These are phyloP conservation scores for Miichthys miiuy DNA, from an alignment of 2,797 vertebrate species.

Conservation along the genomic window DNA sequence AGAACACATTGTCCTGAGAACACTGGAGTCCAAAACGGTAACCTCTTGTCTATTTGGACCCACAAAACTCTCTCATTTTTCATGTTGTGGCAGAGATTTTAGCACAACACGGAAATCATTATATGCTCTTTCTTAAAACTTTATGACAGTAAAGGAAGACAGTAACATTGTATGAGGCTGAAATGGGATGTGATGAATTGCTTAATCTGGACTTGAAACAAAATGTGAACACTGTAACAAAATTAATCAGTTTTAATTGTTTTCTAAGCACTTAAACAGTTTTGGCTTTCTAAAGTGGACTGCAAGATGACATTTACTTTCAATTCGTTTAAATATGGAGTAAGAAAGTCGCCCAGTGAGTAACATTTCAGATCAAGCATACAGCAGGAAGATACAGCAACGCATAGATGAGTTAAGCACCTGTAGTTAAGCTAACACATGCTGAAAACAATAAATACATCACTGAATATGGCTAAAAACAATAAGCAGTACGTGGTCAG, in stretches of 20 bases:
- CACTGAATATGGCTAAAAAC: neutral
- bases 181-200: neutral
- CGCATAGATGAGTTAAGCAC: too few relatives aligned
- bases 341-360: neutral
- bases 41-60: slow-evolving; percentile 40
- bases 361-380: neutral
- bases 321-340: neutral
- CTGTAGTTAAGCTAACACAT: neutral
- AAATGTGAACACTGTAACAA: neutral
- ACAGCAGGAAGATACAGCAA: neutral
- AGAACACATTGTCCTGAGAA: slow-evolving; percentile 50
- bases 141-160: slow-evolving; percentile 25
- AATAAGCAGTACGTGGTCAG: neutral
- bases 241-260: slow-evolving; percentile 11
- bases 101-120: slow-evolving; percentile 1
- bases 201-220: neutral
- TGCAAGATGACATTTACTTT: neutral
- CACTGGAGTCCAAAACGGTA: slow-evolving; percentile 9
- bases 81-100: slow-evolving; percentile 15
- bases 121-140: slow-evolving; percentile 12
- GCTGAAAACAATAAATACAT: neutral
- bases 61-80: slow-evolving; percentile 6
- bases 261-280: slow-evolving; percentile 6
- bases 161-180: slow-evolving; percentile 11
- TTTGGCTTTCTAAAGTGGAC: neutral